These are phyloP conservation scores for Darevskia mixta DNA, from an alignment of 2,797 vertebrate species.

Conservation along the genomic window DNA sequence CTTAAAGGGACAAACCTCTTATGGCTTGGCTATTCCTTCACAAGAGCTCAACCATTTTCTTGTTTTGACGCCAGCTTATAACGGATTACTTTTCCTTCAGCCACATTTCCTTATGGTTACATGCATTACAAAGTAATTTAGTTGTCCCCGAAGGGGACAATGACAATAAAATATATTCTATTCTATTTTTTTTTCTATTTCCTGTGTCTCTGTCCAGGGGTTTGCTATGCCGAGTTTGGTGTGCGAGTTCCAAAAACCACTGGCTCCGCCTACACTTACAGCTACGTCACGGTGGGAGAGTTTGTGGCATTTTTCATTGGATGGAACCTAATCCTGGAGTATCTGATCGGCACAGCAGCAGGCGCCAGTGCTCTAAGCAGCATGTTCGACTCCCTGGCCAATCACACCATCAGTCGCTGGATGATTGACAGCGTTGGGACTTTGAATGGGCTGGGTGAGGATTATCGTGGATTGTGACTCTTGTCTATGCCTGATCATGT, in stretches of 20 bases:
- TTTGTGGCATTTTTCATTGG: constrained; percentile 97
- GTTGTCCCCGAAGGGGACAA: no score
- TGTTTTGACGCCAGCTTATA: no score
- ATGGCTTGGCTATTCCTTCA: background rate
- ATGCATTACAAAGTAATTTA: no score
- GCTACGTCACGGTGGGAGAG: constrained; percentile 96
- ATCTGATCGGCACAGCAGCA: constrained; percentile 94
- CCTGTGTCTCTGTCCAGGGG: constrained; percentile 80
- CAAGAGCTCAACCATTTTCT: background rate
- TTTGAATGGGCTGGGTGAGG: constrained; percentile 89
- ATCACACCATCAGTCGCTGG: constrained; percentile 94
- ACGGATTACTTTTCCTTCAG: background rate
- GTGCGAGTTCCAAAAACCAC: constrained; percentile 96
- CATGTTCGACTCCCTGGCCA: constrained; percentile 96
- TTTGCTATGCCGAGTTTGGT: constrained; percentile 97
- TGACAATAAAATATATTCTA: no score
- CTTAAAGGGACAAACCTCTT: no score
- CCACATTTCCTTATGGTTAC: rapidly evolving
- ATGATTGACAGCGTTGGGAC: constrained; percentile 91
- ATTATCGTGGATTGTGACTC: background rate
- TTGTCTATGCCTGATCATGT: rapidly evolving
- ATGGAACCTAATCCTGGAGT: constrained; percentile 98
- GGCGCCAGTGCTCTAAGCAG: constrained; percentile 95
- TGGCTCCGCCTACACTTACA: constrained; percentile 97
- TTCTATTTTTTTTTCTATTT: no score